These are phyloP conservation scores for Diachasma alloeum DNA, from an alignment of 1,140 invertebrate species.

Conservation along the genomic window DNA sequence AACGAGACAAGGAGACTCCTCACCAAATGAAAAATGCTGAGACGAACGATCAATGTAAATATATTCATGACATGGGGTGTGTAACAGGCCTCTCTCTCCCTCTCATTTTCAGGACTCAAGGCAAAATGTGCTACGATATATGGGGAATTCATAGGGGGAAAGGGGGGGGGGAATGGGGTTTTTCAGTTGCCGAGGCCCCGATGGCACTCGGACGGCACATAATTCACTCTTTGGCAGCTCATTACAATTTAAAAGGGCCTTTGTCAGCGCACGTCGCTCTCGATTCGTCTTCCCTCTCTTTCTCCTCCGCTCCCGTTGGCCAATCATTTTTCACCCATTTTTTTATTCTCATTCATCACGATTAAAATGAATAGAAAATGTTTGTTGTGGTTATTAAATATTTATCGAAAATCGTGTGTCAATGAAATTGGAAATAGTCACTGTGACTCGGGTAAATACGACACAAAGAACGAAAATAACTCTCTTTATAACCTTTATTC, in stretches of 20 bases:
- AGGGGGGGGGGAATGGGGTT: slow-evolving; percentile 15
- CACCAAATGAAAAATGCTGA: slow-evolving; percentile 65
- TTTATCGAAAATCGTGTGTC: not conserved
- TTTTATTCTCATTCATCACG: not conserved
- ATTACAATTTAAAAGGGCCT: slow-evolving; percentile 66
- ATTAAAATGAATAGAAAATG: not conserved
- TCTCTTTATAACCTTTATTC: slow-evolving; percentile 18
- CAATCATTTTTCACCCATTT: slow-evolving; percentile 34
- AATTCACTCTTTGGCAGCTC: slow-evolving; percentile 67
- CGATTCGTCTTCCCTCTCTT: slow-evolving; percentile 29
- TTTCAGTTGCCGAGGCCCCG: slow-evolving; percentile 38
- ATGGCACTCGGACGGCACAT: slow-evolving; percentile 61
- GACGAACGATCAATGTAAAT: slow-evolving; percentile 65
- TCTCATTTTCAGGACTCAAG: not conserved
- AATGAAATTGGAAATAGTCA: not conserved
- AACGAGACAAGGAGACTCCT: slow-evolving; percentile 16
- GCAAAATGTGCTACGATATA: slow-evolving; percentile 15
- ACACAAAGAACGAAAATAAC: slow-evolving; percentile 7
- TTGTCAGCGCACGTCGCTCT: slow-evolving; percentile 44
- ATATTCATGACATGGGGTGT: slow-evolving; percentile 65
- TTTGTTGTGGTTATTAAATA: not conserved
- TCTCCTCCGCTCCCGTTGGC: slow-evolving; percentile 27
- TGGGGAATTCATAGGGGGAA: slow-evolving; percentile 19
- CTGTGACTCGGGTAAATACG: slow-evolving; percentile 34
- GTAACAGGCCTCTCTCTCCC: slow-evolving; percentile 37